Base-by-base conservation (phyloP, 2,113 vertebrate genomes). In the Anolis carolinensis region DNA sequence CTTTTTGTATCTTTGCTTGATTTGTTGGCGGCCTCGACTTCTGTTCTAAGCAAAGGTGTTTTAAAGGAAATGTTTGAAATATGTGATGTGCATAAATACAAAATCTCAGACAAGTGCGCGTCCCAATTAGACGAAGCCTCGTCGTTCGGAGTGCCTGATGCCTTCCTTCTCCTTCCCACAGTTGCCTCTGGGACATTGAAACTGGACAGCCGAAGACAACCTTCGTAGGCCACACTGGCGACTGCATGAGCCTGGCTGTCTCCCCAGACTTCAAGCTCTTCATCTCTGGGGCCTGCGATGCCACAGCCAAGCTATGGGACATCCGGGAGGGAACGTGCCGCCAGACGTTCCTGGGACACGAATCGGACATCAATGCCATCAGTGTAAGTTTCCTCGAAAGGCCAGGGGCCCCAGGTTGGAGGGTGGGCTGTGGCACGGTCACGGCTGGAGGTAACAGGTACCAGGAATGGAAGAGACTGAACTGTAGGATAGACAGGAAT, bases 341-440 rank as follows among this genome's bases (percentile, higher is more conserved):
- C 70, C 98, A 99, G 96, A 99, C 98, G 3, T 99, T 99, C 83
- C 93, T 84, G 0, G 99, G 99, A 20, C 99, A 99, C 0, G 99
- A 99, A 92, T 99, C 98, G 0, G 99, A 99, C 92, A 98, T 99
- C 95, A 99, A 99, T 0, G 97, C 98, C 62, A 99, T 99, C 85
- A 97, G 96, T 1, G 99, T 99, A 95, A 34, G 97, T 93, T 81
- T n/a, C 65, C 67, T 21, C 21, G 0, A 36, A 13, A n/a, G 14
- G 44, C 21, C 13, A 4, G 5, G 59, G 39, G 23, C 71, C 39
- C 36, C 23, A 18, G 44, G 23, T 27, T 5, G 8, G 32, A 36
- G 65, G 82, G 63, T 4, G 44, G 30, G 39, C 55, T 27, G 25
- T 73, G 25, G 3, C 23, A 27, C 10, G 36, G 5, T 25, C 30